A percentile compares a stretch with the other conserved stretches of the same genome.
Evolutionary conservation across 2,113 vertebrate genomes (phyloP).

Genomic region (Pangasianodon hypophthalmus): DNA sequence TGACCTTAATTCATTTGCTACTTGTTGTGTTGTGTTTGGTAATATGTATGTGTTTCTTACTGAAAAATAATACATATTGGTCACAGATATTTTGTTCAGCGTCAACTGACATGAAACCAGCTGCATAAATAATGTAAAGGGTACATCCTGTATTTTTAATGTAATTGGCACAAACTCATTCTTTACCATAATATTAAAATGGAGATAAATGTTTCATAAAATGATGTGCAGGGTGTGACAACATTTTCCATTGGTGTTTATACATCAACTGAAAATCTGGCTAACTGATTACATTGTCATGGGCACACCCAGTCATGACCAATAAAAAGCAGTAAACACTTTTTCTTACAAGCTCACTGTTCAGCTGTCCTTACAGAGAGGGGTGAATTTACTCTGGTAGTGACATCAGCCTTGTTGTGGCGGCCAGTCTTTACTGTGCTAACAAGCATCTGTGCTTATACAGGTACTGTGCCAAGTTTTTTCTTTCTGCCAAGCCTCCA

Average conservation of each 20-base stretch:
- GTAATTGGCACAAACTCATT: not conserved
- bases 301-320: not conserved
- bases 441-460: constrained; percentile 67
- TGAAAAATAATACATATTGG: not conserved
- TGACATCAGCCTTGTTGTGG: constrained; percentile 69
- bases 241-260: not conserved
- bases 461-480: constrained; percentile 63
- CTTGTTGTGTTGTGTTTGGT: not conserved
- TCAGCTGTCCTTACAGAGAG: constrained; percentile 57
- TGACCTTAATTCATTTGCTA: constrained; percentile 20
- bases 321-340: constrained; percentile 53
- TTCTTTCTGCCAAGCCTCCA: constrained; percentile 52
- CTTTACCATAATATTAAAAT: not conserved
- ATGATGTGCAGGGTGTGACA: not conserved
- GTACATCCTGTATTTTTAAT: not conserved
- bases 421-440: constrained; percentile 57
- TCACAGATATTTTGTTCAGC: not conserved
- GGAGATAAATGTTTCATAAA: not conserved
- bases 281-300: not conserved
- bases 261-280: not conserved
- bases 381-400: constrained; percentile 55
- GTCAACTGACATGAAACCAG: not conserved
- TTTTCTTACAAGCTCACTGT: constrained; percentile 54
- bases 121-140: not conserved
- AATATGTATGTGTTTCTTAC: not conserved